Evolutionary conservation across 1,140 invertebrate genomes (phyloP), one percentile per base, ranked within the genome.

Genomic region (Plectrocnemia conspersa): DNA sequence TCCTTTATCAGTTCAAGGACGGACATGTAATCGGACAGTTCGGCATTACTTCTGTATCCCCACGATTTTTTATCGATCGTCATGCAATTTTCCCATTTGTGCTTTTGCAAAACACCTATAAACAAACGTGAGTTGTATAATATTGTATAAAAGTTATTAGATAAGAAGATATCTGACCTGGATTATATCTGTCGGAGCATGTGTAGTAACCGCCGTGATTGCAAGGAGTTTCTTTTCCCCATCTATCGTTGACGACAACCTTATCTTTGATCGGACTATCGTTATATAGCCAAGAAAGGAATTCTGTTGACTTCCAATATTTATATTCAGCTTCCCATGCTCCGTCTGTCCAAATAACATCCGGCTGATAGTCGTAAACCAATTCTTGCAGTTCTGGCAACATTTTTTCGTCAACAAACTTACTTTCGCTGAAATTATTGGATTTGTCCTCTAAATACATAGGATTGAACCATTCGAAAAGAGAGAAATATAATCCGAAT

Each of bases 31-130:
- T 93, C 88, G 15, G 70, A 59, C 0, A 93, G 61, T 6, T 70
- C 69, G 19, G 89, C 83, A 67, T 89, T 84, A 63, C 88, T 79
- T 33, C 91, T 73, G 66, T 82, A 93, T 4, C 91, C 92, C 93
- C 95, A 98, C 0, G 92, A 94, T n/a, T 76, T 65, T 57, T 77
- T 82, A 66, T 98, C 95, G 32, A 98, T 72, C 0, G 93, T 95
- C 79, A 97, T 91, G 11, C 84, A 85, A 69, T 93, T 93, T 70
- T 95, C 92, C 90, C 90, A 95, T 69, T 95, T 94, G 56, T 89
- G 88, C 1, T 70, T 45, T 62, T 84, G 79, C 38, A 69, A 67
- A 50, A 33, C 15, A 48, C 38, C 36, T 48, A 18, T 24, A 33
- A 6, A 46, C 19, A 47, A n/a, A n/a, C n/a, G n/a, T n/a, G n/a